Evolutionary conservation across 2,888 invertebrate genomes (phyloP), one percentile per base, ranked within the genome.

Genomic region (Petrolisthes cinctipes): DNA sequence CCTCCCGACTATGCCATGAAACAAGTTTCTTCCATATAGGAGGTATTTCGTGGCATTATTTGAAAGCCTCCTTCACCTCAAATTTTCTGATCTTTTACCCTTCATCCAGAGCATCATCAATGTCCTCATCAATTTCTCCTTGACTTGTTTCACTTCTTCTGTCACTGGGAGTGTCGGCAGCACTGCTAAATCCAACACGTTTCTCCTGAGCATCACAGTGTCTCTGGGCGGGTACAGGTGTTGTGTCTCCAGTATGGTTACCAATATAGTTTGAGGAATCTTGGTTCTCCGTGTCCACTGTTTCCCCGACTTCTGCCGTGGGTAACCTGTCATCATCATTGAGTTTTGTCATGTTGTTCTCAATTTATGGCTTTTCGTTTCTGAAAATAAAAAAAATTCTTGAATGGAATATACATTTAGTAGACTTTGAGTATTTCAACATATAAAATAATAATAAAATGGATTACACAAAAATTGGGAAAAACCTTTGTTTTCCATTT

Each of bases 51-150:
- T 76, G 23, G 23, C 14, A 78, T 68, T 56, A 66, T 17, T n/a
- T 17, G 73, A 20, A 9, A 5, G 5, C 51, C 23, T 66, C 61
- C 66, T 11, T n/a, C 17, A 17, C 37, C 51, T 17, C 51, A 82
- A 20, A 4, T 17, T 20, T 23, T 37, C 23, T 56, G 17, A 61
- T 23, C 54, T 54, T 57, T 85, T 85, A 91, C 91, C 91, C 89
- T 86, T 91, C 91, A 88, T 91, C 91, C 11, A 91, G 86, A 66
- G 91, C 91, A 87, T 89, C 89, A 85, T 91, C 90, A 82, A 91
- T 88, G 17, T 90, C 90, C 37, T 79, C 83, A 68, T 89, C 88
- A 53, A 91, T 89, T 23, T 90, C 89, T 61, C 61, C 79, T n/a
- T 23, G 37, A 53, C 86, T 82, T 20, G 54, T 75, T 61, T 88